These are phyloP conservation scores for Dasysyrphus albostriatus DNA, from an alignment of 2,888 invertebrate species.

Conservation along the genomic window DNA sequence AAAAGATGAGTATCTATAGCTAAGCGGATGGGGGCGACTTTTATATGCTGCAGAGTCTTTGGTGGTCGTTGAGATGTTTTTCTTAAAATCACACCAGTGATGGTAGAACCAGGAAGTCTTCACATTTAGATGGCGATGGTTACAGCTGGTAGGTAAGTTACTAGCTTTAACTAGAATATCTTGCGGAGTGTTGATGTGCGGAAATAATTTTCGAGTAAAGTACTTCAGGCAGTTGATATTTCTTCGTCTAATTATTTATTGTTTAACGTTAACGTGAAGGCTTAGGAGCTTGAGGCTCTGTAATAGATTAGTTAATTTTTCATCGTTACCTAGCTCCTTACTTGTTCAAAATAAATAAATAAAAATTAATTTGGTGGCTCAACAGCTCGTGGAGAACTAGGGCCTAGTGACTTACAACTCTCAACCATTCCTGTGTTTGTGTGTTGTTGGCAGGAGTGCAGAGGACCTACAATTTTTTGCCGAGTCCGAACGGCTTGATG, in stretches of 20 bases:
- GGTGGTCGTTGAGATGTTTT: slow-evolving; percentile 54
- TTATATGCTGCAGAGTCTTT: slow-evolving; percentile 9
- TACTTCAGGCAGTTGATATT: not conserved
- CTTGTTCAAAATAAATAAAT: too few species aligned
- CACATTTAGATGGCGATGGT: slow-evolving; percentile 17
- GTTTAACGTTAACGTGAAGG: not conserved
- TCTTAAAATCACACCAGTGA: slow-evolving; percentile 15
- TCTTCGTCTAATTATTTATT: not conserved
- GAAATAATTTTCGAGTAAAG: not conserved
- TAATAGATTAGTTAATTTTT: too few species aligned
- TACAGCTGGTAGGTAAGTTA: not conserved
- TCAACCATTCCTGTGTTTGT: too few species aligned
- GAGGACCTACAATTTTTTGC: too few species aligned
- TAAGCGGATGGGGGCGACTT: not conserved
- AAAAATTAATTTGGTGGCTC: too few species aligned
- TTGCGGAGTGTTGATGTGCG: not conserved
- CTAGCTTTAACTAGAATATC: not conserved
- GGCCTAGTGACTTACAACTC: too few species aligned
- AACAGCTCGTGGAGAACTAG: too few species aligned
- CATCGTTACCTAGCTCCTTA: too few species aligned
- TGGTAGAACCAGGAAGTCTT: slow-evolving; percentile 48
- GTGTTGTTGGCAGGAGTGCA: too few species aligned
- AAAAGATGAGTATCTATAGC: not conserved
- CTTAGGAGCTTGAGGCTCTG: not conserved
- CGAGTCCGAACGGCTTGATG: too few species aligned